These are phyloP conservation scores for Diprion similis DNA, from an alignment of 1,140 invertebrate genomes.

Conservation along the genomic window DNA sequence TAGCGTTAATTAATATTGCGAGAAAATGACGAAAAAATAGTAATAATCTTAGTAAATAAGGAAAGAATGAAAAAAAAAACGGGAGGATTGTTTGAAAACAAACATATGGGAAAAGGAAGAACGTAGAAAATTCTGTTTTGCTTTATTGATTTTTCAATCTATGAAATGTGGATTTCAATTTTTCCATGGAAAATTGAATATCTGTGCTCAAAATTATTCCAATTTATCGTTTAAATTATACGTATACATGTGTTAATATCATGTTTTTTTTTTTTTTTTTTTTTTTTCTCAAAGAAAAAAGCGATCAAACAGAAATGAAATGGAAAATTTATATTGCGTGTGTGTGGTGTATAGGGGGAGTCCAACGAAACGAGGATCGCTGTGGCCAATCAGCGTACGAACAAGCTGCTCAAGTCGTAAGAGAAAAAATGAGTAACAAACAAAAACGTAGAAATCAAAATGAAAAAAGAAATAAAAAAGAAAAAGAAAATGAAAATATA, in stretches of 20 bases:
- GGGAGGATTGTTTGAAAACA: background rate
- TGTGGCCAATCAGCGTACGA: constrained; percentile 83
- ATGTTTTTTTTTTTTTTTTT: too few species aligned
- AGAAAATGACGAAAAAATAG: background rate
- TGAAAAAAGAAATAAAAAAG: too few species aligned
- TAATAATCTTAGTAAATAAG: background rate
- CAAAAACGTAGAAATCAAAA: too few species aligned
- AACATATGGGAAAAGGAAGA: background rate
- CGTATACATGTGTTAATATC: constrained; percentile 28
- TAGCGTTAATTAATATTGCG: background rate
- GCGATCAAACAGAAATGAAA: background rate
- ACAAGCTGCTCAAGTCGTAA: constrained; percentile 78
- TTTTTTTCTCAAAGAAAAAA: background rate
- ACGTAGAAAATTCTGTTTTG: too few species aligned
- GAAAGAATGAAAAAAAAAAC: constrained; percentile 8
- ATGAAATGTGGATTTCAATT: background rate
- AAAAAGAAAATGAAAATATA: too few species aligned
- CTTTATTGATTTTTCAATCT: too few species aligned
- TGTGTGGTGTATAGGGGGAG: constrained; percentile 48
- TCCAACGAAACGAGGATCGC: constrained; percentile 78
- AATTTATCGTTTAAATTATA: background rate
- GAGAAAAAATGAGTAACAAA: too few species aligned
- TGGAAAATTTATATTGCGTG: background rate
- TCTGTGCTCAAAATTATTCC: background rate
- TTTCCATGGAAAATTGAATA: constrained; percentile 2